These are phyloP conservation scores for Papilio polyxenes DNA, from an alignment of 1,140 invertebrate genomes.

Conservation along the genomic window DNA sequence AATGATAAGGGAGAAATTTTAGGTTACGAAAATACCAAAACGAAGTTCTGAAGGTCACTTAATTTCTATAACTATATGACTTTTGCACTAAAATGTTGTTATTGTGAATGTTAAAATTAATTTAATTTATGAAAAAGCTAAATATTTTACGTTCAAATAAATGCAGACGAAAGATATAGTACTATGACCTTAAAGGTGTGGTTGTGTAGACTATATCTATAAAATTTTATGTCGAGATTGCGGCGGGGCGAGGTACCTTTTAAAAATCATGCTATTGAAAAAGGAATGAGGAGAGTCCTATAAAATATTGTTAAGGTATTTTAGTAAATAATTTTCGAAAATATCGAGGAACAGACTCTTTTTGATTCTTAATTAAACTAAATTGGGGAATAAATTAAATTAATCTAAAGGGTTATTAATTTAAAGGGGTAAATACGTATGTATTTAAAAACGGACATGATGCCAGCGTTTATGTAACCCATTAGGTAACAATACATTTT, in stretches of 20 bases:
- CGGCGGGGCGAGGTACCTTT: constrained; percentile 3
- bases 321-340: not conserved
- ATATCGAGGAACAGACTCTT: not conserved
- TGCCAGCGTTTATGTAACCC: too few relatives aligned
- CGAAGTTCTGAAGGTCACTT: not conserved
- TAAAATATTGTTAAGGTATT: not conserved
- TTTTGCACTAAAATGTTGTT: not conserved
- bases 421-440: too few relatives aligned
- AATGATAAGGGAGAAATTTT: not conserved
- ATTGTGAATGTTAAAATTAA: not conserved
- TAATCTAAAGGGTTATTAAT: too few relatives aligned
- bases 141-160: not conserved
- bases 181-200: constrained; percentile 4
- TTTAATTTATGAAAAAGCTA: not conserved
- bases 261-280: constrained; percentile 12
- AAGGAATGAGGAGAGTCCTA: not conserved
- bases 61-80: too few relatives aligned
- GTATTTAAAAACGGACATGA: too few relatives aligned
- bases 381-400: too few relatives aligned
- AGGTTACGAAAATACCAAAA: not conserved
- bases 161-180: not conserved
- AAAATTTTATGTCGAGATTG: constrained; percentile 25
- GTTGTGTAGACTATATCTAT: not conserved
- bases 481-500: too few relatives aligned
- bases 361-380: too few relatives aligned